These are phyloP conservation scores for Heliocidaris tuberculata DNA, from an alignment of 35 echinoderm and acorn worm species.

Conservation along the genomic window DNA sequence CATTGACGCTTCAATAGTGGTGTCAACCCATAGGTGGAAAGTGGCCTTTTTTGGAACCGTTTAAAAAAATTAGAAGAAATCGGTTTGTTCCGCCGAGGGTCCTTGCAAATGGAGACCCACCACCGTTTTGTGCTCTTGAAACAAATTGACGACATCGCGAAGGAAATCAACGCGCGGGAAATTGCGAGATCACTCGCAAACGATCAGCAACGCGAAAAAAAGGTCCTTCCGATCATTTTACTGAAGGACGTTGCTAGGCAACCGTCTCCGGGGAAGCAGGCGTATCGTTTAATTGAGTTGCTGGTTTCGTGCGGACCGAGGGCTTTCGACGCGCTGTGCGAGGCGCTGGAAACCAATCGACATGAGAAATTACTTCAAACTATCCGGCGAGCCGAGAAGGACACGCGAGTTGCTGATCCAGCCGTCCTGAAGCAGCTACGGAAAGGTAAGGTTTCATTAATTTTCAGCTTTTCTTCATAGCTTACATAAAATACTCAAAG, in stretches of 20 bases:
- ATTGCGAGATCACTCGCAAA: neutral
- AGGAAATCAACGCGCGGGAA: neutral
- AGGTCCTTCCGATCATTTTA: slow-evolving; percentile 18
- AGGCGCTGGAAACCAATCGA: neutral
- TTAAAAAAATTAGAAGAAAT: neutral
- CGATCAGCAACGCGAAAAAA: neutral
- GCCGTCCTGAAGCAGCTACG: slow-evolving; percentile 1
- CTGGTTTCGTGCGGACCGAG: slow-evolving; percentile 34
- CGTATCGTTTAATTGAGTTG: slow-evolving; percentile 32
- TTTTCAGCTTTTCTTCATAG: neutral
- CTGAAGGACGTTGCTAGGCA: slow-evolving; percentile 39
- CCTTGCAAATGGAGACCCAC: slow-evolving; percentile 20
- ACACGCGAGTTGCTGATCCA: slow-evolving; percentile 13
- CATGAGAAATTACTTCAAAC: slow-evolving; percentile 15
- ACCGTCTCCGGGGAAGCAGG: slow-evolving; percentile 39
- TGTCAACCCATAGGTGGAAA: neutral
- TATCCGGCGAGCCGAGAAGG: slow-evolving; percentile 26
- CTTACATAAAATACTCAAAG: neutral
- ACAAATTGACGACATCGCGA: slow-evolving; percentile 7
- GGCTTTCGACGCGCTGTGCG: slow-evolving; percentile 36
- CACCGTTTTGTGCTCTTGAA: slow-evolving; percentile 36
- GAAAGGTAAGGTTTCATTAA: slow-evolving; percentile 16
- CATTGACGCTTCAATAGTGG: neutral
- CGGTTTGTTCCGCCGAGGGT: neutral
- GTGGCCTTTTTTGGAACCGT: neutral